Evolutionary conservation across 2,797 vertebrate species (phyloP).

Genomic region (Lacerta viridis): DNA sequence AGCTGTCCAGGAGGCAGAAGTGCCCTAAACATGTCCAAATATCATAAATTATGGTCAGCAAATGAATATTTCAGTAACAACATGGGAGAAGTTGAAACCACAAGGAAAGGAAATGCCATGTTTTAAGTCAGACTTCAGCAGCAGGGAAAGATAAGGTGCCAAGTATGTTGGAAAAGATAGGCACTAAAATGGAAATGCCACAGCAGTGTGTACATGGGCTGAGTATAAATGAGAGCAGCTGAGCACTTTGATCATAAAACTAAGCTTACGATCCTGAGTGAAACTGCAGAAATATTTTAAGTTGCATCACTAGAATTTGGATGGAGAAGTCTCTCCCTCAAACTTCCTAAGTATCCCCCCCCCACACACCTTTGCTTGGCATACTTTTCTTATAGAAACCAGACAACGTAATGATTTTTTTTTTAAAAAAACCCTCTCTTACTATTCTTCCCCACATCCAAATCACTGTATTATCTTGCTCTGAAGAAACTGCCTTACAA

Average conservation of each 20-base stretch:
- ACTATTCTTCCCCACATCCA: neutral
- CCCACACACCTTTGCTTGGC: neutral
- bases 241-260: constrained; percentile 26
- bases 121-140: neutral
- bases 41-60: constrained; percentile 27
- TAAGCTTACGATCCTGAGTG: constrained; percentile 5
- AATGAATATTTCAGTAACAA: neutral
- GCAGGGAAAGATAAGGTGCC: constrained; percentile 31
- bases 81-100: neutral
- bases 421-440: neutral
- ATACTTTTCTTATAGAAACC: neutral
- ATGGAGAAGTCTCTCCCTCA: neutral
- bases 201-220: constrained; percentile 18
- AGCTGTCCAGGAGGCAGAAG: constrained; percentile 20
- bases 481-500: neutral
- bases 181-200: constrained; percentile 15
- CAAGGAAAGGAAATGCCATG: neutral
- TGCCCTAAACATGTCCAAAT: neutral
- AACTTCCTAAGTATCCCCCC: neutral
- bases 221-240: constrained; percentile 31
- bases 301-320: neutral
- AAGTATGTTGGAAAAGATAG: neutral
- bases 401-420: neutral
- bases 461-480: neutral
- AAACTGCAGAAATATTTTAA: constrained; percentile 3